A percentile compares a stretch with the other conserved stretches of the same genome.
These are phyloP conservation scores for Protomyctophum bolini DNA, from an alignment of 2,113 vertebrate genomes.

Conservation along the genomic window DNA sequence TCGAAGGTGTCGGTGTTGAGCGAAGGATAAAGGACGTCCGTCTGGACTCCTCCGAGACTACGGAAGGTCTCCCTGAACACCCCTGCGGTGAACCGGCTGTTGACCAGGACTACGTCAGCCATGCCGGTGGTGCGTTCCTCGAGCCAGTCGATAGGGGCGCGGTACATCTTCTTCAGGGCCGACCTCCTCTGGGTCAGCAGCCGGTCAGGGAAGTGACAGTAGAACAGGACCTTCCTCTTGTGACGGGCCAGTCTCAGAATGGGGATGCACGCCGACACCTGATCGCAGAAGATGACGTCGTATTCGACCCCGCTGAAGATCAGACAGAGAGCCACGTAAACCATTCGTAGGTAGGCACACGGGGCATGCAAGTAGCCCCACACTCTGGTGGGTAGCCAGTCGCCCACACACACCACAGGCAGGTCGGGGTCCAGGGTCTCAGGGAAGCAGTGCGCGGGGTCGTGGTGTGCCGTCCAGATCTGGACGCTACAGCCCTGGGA, in stretches of 20 bases:
- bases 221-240: conserved; percentile 93
- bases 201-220: conserved; percentile 97
- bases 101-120: conserved; percentile 93
- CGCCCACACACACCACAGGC: conserved; percentile 83
- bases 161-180: conserved; percentile 85
- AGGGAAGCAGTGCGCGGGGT: conserved; percentile 87
- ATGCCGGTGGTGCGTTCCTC: conserved; percentile 95
- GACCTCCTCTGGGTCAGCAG: conserved; percentile 89
- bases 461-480: conserved; percentile 93
- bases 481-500: conserved; percentile 86
- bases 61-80: conserved; percentile 91
- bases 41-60: conserved; percentile 81
- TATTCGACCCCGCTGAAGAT: conserved; percentile 86
- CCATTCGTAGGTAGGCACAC: conserved; percentile 92
- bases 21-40: conserved; percentile 92
- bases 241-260: conserved; percentile 86
- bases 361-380: conserved; percentile 88
- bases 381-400: conserved; percentile 90
- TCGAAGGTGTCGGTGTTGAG: conserved; percentile 88
- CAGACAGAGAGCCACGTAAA: conserved; percentile 87
- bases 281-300: conserved; percentile 94
- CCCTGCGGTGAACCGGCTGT: conserved; percentile 90
- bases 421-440: conserved; percentile 84
- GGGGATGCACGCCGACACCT: conserved; percentile 97
- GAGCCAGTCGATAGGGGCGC: conserved; percentile 89